Percentiles rank a stretch among this genome's conserved stretches.
Evolutionary conservation across 2,797 vertebrate species (phyloP).

Genomic region (Huso huso): DNA sequence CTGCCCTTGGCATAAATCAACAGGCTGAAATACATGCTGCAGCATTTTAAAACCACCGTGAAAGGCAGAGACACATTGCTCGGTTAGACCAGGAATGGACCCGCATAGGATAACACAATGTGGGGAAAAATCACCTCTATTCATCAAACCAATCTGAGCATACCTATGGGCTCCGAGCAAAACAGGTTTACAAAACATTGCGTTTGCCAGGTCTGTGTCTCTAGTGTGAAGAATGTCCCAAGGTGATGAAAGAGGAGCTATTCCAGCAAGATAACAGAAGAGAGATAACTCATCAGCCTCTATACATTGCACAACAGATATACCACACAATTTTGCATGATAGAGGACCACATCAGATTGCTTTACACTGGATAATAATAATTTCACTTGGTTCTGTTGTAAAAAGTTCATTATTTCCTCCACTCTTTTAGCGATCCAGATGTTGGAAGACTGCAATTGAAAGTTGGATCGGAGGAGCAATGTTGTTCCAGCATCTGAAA

Average conservation of each 20-base stretch:
- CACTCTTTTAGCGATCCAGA: conserved; percentile 43
- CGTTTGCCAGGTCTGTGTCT: conserved; percentile 38
- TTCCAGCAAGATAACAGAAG: conserved; percentile 52
- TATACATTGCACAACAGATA: conserved; percentile 78
- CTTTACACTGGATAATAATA: conserved; percentile 73
- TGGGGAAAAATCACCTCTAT: conserved; percentile 42
- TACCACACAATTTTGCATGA: conserved; percentile 48
- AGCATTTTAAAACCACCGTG: conserved; percentile 70
- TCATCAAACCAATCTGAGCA: conserved; percentile 59
- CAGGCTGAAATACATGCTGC: conserved; percentile 47
- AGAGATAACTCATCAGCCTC: conserved; percentile 66
- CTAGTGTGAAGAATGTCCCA: conserved; percentile 24
- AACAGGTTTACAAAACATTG: conserved; percentile 64
- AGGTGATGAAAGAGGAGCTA: conserved; percentile 34
- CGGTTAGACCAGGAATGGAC: conserved; percentile 55
- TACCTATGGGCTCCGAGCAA: conserved; percentile 65
- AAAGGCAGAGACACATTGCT: conserved; percentile 61
- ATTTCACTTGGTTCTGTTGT: conserved; percentile 45
- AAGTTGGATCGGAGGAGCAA: conserved; percentile 37
- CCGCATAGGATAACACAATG: conserved; percentile 69
- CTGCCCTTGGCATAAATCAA: conserved; percentile 4
- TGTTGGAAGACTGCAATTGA: conserved; percentile 41
- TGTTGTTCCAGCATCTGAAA: conserved; percentile 31
- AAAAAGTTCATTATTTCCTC: conserved; percentile 52
- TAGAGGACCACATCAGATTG: conserved; percentile 62